Evolutionary conservation across 2,797 vertebrate genomes (phyloP).

Genomic region (Xyrichtys novacula): DNA sequence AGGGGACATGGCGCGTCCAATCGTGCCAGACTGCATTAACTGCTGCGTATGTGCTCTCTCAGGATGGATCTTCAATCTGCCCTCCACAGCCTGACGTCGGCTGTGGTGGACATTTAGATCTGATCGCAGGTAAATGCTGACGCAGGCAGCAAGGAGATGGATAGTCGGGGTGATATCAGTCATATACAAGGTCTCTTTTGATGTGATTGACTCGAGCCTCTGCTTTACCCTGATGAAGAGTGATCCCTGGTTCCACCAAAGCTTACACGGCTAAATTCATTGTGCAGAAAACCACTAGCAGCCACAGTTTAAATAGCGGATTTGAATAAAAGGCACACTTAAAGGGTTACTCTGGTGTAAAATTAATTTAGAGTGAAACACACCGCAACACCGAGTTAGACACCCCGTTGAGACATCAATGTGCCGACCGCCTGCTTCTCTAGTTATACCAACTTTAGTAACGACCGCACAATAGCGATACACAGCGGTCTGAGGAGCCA

Average conservation of each 20-base stretch:
- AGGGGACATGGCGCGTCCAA: conserved; percentile 1
- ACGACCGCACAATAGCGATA: too few species aligned
- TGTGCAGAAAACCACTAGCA: too few species aligned
- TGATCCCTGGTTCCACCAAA: not conserved
- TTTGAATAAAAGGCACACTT: too few species aligned
- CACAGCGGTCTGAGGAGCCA: too few species aligned
- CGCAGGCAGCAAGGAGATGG: not conserved
- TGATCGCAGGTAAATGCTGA: not conserved
- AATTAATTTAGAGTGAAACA: too few species aligned
- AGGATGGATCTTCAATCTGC: conserved; percentile 10
- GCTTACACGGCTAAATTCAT: too few species aligned
- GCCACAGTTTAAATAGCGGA: too few species aligned
- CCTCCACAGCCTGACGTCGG: not conserved
- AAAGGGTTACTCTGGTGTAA: too few species aligned
- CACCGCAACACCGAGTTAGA: too few species aligned
- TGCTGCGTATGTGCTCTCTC: not conserved
- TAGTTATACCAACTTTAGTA: too few species aligned
- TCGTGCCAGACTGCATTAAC: conserved; percentile 30
- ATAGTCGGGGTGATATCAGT: not conserved
- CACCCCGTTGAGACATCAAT: too few species aligned
- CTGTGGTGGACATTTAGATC: conserved; percentile 4
- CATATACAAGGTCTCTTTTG: not conserved
- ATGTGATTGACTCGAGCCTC: not conserved
- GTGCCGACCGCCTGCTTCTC: too few species aligned
- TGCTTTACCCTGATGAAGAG: not conserved